Evolutionary conservation across 2,113 vertebrate genomes (phyloP).

Genomic region (Xenopus tropicalis): UCB_Xtro_10.0 CM004450.2:114772501-114773000

Average conservation of each 20-base stretch:
- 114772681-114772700: constrained; percentile 70
- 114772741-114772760: too few species aligned
- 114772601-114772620: constrained; percentile 92
- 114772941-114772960: too few species aligned
- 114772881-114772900: too few species aligned
- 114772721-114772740: not conserved
- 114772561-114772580: constrained; percentile 85
- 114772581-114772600: constrained; percentile 89
- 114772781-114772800: too few species aligned
- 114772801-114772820: too few species aligned
- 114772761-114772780: too few species aligned
- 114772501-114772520: constrained; percentile 1
- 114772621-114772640: constrained; percentile 90
- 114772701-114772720: not conserved
- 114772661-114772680: constrained; percentile 95
- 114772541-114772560: constrained; percentile 89
- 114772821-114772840: too few species aligned
- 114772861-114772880: too few species aligned
- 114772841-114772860: too few species aligned
- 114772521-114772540: constrained; percentile 82
- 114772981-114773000: constrained; percentile 57
- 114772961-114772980: not conserved
- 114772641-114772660: constrained; percentile 94
- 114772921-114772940: too few species aligned
- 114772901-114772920: too few species aligned